phyloP scores from a whole-genome alignment of 2,113 vertebrate species.

The Hippopotamus amphibius region DNA sequence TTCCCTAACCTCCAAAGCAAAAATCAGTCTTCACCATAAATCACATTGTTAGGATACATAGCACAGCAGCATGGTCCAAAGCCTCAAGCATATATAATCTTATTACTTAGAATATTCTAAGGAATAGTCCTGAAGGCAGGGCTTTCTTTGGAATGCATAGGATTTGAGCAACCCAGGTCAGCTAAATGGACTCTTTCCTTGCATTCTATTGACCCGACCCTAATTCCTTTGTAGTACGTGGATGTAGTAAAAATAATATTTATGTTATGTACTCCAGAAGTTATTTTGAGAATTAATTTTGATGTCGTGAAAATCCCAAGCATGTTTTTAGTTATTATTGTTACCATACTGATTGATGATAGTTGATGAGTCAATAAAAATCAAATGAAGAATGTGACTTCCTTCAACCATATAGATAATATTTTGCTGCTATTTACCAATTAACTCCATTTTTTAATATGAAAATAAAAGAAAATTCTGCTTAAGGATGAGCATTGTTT shows the following conservation, averaged over 20 bases:
- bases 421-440: background rate
- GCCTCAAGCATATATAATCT: background rate
- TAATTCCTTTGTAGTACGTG: background rate
- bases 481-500: background rate
- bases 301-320: background rate
- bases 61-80: background rate
- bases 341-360: background rate
- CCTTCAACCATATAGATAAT: background rate
- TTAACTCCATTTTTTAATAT: background rate
- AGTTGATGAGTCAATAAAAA: background rate
- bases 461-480: background rate
- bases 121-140: background rate
- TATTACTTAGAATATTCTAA: background rate
- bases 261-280: background rate
- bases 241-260: background rate
- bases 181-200: background rate
- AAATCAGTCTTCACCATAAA: background rate
- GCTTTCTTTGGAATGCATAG: background rate
- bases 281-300: constrained; percentile 26
- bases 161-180: background rate
- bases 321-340: background rate
- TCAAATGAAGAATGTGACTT: background rate
- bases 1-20: background rate
- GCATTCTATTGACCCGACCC: background rate
- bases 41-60: background rate